These are phyloP conservation scores for Calameuta idolon DNA, from an alignment of 2,888 invertebrate species.

Conservation along the genomic window DNA sequence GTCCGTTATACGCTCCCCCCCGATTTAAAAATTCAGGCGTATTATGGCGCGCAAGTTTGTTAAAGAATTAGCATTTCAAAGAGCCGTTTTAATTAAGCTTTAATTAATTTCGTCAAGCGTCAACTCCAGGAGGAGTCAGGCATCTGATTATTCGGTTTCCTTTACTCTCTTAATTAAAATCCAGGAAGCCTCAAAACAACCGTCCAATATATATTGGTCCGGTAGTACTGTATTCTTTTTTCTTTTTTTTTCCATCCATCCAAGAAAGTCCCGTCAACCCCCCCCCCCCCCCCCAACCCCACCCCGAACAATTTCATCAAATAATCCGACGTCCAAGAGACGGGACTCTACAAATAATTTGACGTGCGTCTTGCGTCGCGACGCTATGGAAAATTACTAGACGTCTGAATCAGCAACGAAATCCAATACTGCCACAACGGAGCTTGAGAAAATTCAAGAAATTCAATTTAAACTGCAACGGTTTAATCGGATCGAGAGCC, in stretches of 20 bases:
- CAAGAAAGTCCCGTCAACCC: not conserved
- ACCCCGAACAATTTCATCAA: not conserved
- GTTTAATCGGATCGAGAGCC: not conserved
- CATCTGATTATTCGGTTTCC: slow-evolving; percentile 61
- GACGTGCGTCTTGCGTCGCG: not conserved
- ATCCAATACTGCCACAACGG: not conserved
- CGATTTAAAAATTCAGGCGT: slow-evolving; percentile 38
- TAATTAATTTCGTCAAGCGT: slow-evolving; percentile 64
- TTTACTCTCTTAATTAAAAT: slow-evolving; percentile 64
- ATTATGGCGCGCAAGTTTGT: slow-evolving; percentile 56
- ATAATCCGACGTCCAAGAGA: not conserved
- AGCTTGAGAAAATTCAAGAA: not conserved
- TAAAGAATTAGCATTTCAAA: slow-evolving; percentile 66
- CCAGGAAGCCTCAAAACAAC: slow-evolving; percentile 14
- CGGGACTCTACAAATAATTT: not conserved
- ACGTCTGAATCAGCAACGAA: not conserved
- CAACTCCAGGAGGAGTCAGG: slow-evolving; percentile 35
- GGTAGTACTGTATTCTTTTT: not conserved
- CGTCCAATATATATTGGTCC: not conserved
- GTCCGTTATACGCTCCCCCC: not conserved
- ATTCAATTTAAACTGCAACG: not conserved
- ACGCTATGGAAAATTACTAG: not conserved
- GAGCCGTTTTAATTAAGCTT: slow-evolving; percentile 65
- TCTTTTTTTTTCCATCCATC: not conserved
- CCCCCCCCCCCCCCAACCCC: no score